These are phyloP conservation scores for Mellilla xanthometata DNA, from an alignment of 2,888 invertebrate species.

Conservation along the genomic window DNA sequence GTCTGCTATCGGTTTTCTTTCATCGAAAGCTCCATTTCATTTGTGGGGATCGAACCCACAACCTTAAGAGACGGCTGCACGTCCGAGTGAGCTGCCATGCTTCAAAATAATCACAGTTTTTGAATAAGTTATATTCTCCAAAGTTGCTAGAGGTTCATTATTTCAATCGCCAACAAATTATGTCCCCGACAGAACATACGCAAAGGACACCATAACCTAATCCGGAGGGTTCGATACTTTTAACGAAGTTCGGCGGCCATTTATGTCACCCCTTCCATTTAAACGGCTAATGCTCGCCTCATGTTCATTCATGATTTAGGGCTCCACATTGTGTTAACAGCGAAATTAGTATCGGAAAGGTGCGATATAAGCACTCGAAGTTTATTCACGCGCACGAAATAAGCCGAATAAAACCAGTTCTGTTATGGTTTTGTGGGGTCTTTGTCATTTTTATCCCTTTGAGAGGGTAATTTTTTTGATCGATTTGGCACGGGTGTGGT, in stretches of 20 bases:
- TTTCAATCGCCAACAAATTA: slow-evolving; percentile 25
- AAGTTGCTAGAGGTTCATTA: slow-evolving; percentile 21
- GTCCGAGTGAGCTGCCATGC: too few relatives aligned
- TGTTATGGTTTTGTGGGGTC: slow-evolving; percentile 60
- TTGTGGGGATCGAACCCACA: too few relatives aligned
- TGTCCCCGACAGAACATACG: slow-evolving; percentile 9
- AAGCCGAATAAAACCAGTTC: slow-evolving; percentile 48
- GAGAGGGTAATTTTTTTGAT: slow-evolving; percentile 54
- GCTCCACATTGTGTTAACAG: slow-evolving; percentile 66
- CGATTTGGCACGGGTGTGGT: slow-evolving; percentile 44
- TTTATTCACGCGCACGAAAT: slow-evolving; percentile 65
- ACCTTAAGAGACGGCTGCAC: too few relatives aligned
- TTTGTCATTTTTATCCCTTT: slow-evolving; percentile 40
- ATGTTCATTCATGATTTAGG: slow-evolving; percentile 75
- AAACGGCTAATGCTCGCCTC: slow-evolving; percentile 53
- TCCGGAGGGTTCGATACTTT: slow-evolving; percentile 49
- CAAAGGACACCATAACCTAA: slow-evolving; percentile 18
- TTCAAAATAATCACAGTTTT: too few relatives aligned
- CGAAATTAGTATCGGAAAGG: slow-evolving; percentile 77
- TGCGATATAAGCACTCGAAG: slow-evolving; percentile 66
- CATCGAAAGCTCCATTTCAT: too few relatives aligned
- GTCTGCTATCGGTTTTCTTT: too few relatives aligned
- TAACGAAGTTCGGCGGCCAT: slow-evolving; percentile 54
- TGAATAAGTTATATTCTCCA: too few relatives aligned
- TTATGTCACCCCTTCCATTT: slow-evolving; percentile 58